Evolutionary conservation across 1,140 invertebrate species (phyloP), one percentile per base, ranked within the genome.

Genomic region (Archegozetes longisetosus): DNA sequence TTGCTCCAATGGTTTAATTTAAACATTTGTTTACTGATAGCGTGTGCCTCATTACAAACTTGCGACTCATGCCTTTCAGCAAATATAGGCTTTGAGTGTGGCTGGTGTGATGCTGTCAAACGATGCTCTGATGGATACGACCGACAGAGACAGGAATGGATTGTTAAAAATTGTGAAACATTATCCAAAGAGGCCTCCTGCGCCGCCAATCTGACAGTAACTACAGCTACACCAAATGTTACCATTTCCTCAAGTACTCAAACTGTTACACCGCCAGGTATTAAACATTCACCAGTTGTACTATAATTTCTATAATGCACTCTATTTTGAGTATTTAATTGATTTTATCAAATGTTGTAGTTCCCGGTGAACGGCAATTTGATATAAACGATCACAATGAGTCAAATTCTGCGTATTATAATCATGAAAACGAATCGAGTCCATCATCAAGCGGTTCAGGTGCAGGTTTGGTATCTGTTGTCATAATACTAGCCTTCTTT

Each of bases 41-140:
- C 89, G 2, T 98, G 94, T 71, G 75, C 87, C 22, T 75, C 80
- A 60, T 81, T 83, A 66, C 81, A 78, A 53, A 82, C 83, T 61
- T 98, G 94, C 69, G 69, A 68, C 9, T 64, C 66, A 0, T 82
- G 80, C 65, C 62, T 74, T 1, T 63, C 66, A 20, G 60, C 70
- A 60, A 66, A 58, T n/a, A 65, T 73, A 3, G 68, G 66, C 3
- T 73, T 77, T 64, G 68, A 73, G 28, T 95, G 89, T 68, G 74
- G 77, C 14, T 98, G 94, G 94, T 98, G 94, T 71, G 77, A 83
- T 1, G 74, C 73, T 2, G 70, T 85, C 13, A 78, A 82, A 26
- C 79, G 84, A 56, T 95, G 92, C 69, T 93, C 88, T 17, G 86
- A 83, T 66, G 92, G 89, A n/a, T 81, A 84, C 3, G 94, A 90